Evolutionary conservation across 2,888 invertebrate genomes (phyloP).

Genomic region (Aphodius sticticus): DNA sequence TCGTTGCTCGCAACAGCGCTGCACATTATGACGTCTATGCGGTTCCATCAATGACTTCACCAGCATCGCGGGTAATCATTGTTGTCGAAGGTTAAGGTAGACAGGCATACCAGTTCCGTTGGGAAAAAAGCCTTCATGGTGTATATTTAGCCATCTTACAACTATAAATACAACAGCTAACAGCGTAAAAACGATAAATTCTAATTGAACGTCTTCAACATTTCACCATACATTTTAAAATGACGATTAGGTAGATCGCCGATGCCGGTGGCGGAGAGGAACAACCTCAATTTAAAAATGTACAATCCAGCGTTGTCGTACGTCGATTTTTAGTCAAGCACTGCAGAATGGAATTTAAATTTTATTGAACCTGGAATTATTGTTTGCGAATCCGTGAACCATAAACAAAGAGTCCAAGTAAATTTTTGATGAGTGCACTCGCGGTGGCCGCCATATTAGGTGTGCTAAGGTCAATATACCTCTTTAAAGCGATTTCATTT

Average conservation of each 20-base stretch:
- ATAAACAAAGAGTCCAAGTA: neutral
- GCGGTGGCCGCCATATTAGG: neutral
- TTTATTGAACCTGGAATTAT: neutral
- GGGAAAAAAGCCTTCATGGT: neutral
- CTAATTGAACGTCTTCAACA: no score
- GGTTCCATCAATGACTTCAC: constrained; percentile 9
- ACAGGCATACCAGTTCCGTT: neutral
- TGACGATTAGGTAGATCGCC: no score
- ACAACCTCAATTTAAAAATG: no score
- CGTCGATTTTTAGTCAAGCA: no score
- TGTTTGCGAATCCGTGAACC: neutral
- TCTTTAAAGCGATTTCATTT: neutral
- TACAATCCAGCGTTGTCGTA: no score
- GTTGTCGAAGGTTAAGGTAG: constrained; percentile 26
- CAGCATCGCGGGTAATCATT: constrained; percentile 9
- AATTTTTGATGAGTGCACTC: neutral
- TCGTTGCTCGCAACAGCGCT: constrained; percentile 9
- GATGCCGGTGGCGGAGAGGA: no score
- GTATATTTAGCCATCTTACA: neutral
- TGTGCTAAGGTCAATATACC: neutral
- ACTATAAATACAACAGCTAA: neutral
- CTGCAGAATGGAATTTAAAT: no score
- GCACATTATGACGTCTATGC: neutral
- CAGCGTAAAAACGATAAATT: neutral
- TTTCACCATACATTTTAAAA: no score